These are phyloP conservation scores for Ophion slaviceki DNA, from an alignment of 2,888 invertebrate genomes.

Conservation along the genomic window DNA sequence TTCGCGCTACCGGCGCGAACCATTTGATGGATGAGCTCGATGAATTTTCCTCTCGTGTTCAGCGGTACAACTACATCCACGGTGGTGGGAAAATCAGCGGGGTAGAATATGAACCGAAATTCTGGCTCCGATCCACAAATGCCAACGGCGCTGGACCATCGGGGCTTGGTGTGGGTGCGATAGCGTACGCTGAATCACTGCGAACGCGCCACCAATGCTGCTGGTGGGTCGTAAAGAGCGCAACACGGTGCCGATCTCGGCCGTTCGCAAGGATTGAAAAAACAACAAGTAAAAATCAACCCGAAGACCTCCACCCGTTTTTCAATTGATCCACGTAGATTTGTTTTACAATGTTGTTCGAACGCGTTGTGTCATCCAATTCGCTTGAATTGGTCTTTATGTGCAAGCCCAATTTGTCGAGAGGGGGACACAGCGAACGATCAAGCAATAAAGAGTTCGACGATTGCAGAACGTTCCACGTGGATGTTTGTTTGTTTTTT, in stretches of 20 bases:
- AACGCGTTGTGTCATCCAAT: conserved; percentile 29
- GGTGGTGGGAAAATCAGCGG: conserved; percentile 22
- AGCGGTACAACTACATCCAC: conserved; percentile 22
- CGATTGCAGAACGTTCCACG: conserved; percentile 28
- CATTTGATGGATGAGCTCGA: conserved; percentile 70
- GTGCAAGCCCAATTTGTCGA: conserved; percentile 38
- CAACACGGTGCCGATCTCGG: conserved; percentile 58
- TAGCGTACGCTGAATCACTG: conserved; percentile 21
- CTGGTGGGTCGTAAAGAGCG: conserved; percentile 51
- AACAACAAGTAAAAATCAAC: conserved; percentile 11
- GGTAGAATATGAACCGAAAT: conserved; percentile 57
- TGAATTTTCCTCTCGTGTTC: conserved; percentile 68
- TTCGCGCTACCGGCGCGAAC: conserved; percentile 57
- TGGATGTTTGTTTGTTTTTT: conserved; percentile 14
- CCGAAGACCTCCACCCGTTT: neutral
- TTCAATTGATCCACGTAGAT: conserved; percentile 12
- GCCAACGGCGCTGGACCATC: conserved; percentile 40
- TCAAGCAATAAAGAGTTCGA: conserved; percentile 45
- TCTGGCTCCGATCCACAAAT: conserved; percentile 63
- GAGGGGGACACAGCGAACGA: conserved; percentile 15
- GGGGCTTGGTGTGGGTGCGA: conserved; percentile 29
- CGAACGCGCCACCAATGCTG: neutral
- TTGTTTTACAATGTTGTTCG: conserved; percentile 42
- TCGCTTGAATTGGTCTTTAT: conserved; percentile 51
- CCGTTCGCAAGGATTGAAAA: conserved; percentile 23